Base-by-base conservation (phyloP, 2,888 invertebrate genomes). In the Megamerina dolium region DNA sequence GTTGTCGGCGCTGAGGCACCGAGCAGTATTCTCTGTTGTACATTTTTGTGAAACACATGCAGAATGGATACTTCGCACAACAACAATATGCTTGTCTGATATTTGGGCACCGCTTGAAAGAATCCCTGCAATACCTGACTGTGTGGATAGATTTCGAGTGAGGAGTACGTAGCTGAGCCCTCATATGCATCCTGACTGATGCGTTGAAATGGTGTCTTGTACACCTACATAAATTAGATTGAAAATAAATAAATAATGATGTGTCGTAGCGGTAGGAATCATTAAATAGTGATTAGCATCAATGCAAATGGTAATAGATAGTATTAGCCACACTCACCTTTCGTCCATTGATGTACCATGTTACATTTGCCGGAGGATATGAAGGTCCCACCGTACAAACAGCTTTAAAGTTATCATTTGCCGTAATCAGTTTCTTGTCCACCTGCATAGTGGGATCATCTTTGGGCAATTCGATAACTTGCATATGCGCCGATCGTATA, bases 311-410 rank as follows among this genome's bases (percentile, higher is more conserved):
- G n/a, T n/a, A n/a, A n/a, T n/a, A n/a, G n/a, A n/a, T n/a, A n/a
- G n/a, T n/a, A n/a, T n/a, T n/a, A n/a, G n/a, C n/a, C n/a, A n/a
- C n/a, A n/a, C n/a, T n/a, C 56, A 77, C 77, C 70, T 74, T 70
- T 46, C 72, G 61, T 48, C 75, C 75, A 53, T 77, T 77, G 41
- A 76, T 73, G 55, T 71, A 74, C 77, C 77, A 77, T 21, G 76
- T 75, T 23, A 77, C 73, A 57, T 77, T 77, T 50, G 76, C 75
- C 29, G 73, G 67, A 29, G 77, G 77, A 64, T 73, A 75, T 10
- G 77, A 76, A n/a, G 75, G 72, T 0, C 76, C 75, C 20, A 76
- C 75, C 3, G 75, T 75, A 59, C 77, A 77, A 39, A 74, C 74
- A 2, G 76, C 76, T 51, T 72, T 74, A 40, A 77, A 73, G 49